Evolutionary conservation across 2,797 vertebrate genomes (phyloP).

Genomic region (Amphiprion clarkii): DNA sequence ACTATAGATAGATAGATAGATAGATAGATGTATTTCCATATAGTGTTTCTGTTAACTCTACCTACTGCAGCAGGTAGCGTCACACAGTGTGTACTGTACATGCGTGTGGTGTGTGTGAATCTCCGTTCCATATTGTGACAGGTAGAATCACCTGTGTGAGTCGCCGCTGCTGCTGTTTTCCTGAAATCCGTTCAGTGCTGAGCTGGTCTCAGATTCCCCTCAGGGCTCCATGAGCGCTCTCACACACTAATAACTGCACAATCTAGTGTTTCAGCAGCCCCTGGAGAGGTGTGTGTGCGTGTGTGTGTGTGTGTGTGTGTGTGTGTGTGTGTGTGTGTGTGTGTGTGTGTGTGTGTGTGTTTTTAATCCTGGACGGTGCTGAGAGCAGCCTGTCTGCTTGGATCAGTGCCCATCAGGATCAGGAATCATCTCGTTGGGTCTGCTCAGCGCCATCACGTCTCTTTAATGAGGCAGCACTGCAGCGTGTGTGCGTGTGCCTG

Average conservation of each 20-base stretch:
- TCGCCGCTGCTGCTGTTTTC: slow-evolving; percentile 32
- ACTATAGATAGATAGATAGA: too few species aligned
- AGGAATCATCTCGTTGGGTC: slow-evolving; percentile 65
- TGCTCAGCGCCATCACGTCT: slow-evolving; percentile 60
- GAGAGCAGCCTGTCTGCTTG: slow-evolving; percentile 77
- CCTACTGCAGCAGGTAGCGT: neutral
- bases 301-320: slow-evolving; percentile 25
- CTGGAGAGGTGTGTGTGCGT: slow-evolving; percentile 45
- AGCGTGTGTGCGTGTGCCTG: slow-evolving; percentile 2
- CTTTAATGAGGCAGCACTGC: slow-evolving; percentile 67
- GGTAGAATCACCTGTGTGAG: slow-evolving; percentile 53
- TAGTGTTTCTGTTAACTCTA: neutral
- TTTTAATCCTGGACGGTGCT: slow-evolving; percentile 70
- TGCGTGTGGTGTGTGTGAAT: slow-evolving; percentile 8
- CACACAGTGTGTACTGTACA: neutral
- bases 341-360: slow-evolving; percentile 30
- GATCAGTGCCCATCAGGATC: slow-evolving; percentile 82
- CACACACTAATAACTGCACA: slow-evolving; percentile 56
- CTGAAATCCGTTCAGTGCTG: slow-evolving; percentile 60
- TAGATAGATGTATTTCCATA: neutral
- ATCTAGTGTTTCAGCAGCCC: slow-evolving; percentile 52
- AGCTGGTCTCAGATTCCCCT: slow-evolving; percentile 61
- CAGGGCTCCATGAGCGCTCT: slow-evolving; percentile 15
- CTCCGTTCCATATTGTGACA: slow-evolving; percentile 40
- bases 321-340: neutral